Base-by-base conservation (phyloP, 64 coral and sea anemone species). In the Porites lutea region DNA sequence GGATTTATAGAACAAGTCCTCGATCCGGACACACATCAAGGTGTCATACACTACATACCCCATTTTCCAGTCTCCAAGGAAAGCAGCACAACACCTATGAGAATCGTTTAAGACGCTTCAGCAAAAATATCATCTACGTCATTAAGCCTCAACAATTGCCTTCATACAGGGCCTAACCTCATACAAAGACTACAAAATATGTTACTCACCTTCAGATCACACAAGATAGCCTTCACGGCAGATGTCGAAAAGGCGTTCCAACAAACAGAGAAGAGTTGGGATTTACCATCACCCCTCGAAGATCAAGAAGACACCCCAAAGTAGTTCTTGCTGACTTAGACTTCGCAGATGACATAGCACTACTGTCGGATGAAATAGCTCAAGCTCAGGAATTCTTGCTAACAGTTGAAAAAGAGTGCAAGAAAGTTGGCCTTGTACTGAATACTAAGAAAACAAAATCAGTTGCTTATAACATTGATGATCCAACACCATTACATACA, bases 41-140 rank as follows among this genome's bases (percentile, higher is more conserved):
- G 76, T 4, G 18, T 88, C 7, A 11, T 88, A 50, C 92, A 93
- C 20, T 82, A 88, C 76, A 82, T 81, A 22, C 75, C 92, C 0
- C 86, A 93, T 20, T 93, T 93, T 46, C 85, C 92, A 15, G 75
- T 93, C 8, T 93, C 80, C 50, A 93, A 93, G 79, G 48, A 87
- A 6, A 79, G 74, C 74, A 13, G 45, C 0, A 80, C 92, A 20
- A 93, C 92, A 77, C 20, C 78, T 7, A 78, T 94, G 79, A 72
- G 87, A 94, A 90, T 94, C 6, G 87, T 89, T 7, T 75, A 89
- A 55, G 92, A 94, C 69, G 87, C 92, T 18, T 94, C 92, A 52
- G 92, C 74, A 44, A 48, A 52, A 0, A 48, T 62, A 23, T 58
- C 50, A 72, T 10, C 72, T 14, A 52, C 86, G 44, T 8, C 48